phyloP scores from a whole-genome alignment of 2,797 vertebrate species.

The Chaetophractus vellerosus region DNA sequence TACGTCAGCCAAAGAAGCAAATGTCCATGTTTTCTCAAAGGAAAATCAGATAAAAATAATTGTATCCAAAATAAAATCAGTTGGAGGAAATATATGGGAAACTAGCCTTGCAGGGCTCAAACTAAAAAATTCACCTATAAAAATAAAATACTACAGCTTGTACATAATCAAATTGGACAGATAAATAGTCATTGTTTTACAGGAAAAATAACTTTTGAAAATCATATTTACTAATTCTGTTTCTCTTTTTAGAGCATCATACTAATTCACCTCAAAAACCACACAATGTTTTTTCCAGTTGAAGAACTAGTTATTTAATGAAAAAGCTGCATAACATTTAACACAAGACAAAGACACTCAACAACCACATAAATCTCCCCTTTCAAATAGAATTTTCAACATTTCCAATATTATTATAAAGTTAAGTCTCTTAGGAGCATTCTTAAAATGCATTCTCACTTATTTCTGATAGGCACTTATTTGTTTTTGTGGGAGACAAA shows the following conservation, averaged over 20 bases:
- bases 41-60: conserved; percentile 80
- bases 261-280: not conserved
- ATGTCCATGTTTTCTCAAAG: conserved; percentile 75
- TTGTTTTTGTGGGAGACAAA: conserved; percentile 73
- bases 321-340: conserved; percentile 24
- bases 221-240: not conserved
- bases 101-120: conserved; percentile 51
- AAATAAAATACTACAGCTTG: conserved; percentile 70
- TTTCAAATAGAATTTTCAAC: conserved; percentile 24
- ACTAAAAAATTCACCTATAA: conserved; percentile 65
- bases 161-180: conserved; percentile 57
- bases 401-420: conserved; percentile 49
- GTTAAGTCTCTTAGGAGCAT: not conserved
- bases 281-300: not conserved
- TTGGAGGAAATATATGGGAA: conserved; percentile 71
- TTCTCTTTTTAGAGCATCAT: not conserved
- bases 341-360: conserved; percentile 43
- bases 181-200: not conserved
- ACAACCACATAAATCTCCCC: not conserved
- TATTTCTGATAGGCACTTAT: not conserved
- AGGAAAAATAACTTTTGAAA: conserved; percentile 56
- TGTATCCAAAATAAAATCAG: conserved; percentile 80
- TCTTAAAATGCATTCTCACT: conserved; percentile 57
- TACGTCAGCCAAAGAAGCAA: conserved; percentile 81
- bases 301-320: not conserved